A percentile compares a stretch with the other conserved stretches of the same genome.
Conservation (phyloP, 2,113 vertebrate genomes). For the Phrynosoma platyrhinos region DNA sequence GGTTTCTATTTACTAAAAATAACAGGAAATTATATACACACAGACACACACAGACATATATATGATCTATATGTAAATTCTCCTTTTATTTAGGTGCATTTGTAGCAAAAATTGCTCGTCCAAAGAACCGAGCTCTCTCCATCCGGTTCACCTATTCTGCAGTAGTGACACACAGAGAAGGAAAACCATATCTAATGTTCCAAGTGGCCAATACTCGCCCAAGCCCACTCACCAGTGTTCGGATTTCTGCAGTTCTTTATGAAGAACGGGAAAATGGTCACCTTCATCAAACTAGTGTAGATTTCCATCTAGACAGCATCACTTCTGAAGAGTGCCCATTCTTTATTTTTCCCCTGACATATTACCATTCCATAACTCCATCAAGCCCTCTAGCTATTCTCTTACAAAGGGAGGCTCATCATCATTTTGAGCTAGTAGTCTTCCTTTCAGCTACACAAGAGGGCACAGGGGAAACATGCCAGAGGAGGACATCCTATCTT, state of each 20-base stretch:
- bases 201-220: slow-evolving; percentile 91
- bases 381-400: slow-evolving; percentile 87
- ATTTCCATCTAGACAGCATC: slow-evolving; percentile 88
- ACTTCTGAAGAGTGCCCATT: slow-evolving; percentile 87
- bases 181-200: slow-evolving; percentile 88
- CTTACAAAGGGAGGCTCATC: slow-evolving; percentile 81
- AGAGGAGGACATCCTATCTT: slow-evolving; percentile 95
- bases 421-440: slow-evolving; percentile 91
- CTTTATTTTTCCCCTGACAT: slow-evolving; percentile 94
- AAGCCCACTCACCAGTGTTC: slow-evolving; percentile 88
- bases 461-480: slow-evolving; percentile 91
- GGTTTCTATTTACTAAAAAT: neutral
- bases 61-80: slow-evolving; percentile 9
- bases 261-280: slow-evolving; percentile 87
- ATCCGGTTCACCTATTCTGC: slow-evolving; percentile 92
- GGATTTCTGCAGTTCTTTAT: slow-evolving; percentile 90
- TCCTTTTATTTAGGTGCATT: slow-evolving; percentile 87
- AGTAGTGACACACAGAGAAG: slow-evolving; percentile 84
- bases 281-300: slow-evolving; percentile 89
- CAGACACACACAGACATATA: fast-evolving
- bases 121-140: slow-evolving; percentile 91
- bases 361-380: slow-evolving; percentile 85
- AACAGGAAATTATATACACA: neutral
- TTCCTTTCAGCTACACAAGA: slow-evolving; percentile 94
- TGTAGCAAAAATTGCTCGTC: slow-evolving; percentile 96